Conservation (phyloP, 1,140 invertebrate genomes). For the Philaenus spumarius region DNA sequence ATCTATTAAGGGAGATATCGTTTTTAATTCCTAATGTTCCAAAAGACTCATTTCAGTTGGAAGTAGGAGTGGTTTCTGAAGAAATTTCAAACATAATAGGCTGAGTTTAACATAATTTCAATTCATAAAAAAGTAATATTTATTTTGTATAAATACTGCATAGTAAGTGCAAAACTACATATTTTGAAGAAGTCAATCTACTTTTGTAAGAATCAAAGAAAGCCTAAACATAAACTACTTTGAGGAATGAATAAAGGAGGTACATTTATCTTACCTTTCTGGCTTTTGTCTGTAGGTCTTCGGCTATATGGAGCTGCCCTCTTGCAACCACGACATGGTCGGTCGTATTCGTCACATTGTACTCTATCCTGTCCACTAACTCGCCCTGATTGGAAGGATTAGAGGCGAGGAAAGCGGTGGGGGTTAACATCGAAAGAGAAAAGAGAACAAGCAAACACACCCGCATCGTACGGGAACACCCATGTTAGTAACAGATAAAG, state of each 20-base stretch:
- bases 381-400: slow-evolving; percentile 60
- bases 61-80: too few species aligned
- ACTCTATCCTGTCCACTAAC: slow-evolving; percentile 87
- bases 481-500: slow-evolving; percentile 36
- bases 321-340: slow-evolving; percentile 76
- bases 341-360: slow-evolving; percentile 72
- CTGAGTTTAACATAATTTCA: too few species aligned
- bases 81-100: too few species aligned
- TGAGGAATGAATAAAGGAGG: neutral
- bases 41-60: too few species aligned
- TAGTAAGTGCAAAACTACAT: neutral
- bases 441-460: slow-evolving; percentile 6
- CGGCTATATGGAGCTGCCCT: slow-evolving; percentile 67
- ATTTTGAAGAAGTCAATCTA: neutral
- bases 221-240: neutral
- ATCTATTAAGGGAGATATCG: too few species aligned
- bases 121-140: too few species aligned
- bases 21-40: too few species aligned
- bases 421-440: slow-evolving; percentile 21
- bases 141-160: neutral
- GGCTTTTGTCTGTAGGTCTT: slow-evolving; percentile 77
- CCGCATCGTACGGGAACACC: slow-evolving; percentile 32
- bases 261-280: slow-evolving; percentile 68
- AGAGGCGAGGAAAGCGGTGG: slow-evolving; percentile 27
- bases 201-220: neutral